Percentiles rank a stretch among this genome's conserved stretches.
These are phyloP conservation scores for Achroia grisella DNA, from an alignment of 1,140 invertebrate species.

Conservation along the genomic window DNA sequence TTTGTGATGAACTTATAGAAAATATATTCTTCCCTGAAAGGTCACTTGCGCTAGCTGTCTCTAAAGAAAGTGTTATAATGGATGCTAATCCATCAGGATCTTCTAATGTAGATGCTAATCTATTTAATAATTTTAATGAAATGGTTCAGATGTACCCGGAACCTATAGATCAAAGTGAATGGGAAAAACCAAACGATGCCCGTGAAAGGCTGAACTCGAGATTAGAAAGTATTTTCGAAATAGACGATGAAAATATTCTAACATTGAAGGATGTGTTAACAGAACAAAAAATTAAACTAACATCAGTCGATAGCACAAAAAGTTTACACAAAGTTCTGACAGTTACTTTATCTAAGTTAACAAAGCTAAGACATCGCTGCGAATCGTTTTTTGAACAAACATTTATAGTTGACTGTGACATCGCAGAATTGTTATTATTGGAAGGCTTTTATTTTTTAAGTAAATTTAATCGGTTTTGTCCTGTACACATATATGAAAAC, in stretches of 20 bases:
- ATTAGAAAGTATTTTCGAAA: conserved; percentile 60
- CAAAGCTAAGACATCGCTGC: conserved; percentile 54
- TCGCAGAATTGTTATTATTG: conserved; percentile 70
- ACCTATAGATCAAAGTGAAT: conserved; percentile 54
- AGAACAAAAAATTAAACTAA: conserved; percentile 62
- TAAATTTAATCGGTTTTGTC: conserved; percentile 75
- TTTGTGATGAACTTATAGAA: conserved; percentile 45
- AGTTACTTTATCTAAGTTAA: conserved; percentile 36
- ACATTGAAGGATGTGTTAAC: conserved; percentile 39
- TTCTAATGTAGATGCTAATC: conserved; percentile 36
- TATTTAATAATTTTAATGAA: conserved; percentile 47
- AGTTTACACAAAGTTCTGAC: conserved; percentile 45
- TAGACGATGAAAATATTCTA: conserved; percentile 56
- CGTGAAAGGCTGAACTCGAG: conserved; percentile 55
- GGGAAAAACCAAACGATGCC: conserved; percentile 63
- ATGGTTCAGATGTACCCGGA: conserved; percentile 51
- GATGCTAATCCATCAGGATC: conserved; percentile 42
- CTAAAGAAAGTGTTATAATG: conserved; percentile 38
- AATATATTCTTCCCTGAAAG: conserved; percentile 12
- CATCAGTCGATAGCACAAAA: conserved; percentile 51
- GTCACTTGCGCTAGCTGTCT: conserved; percentile 16
- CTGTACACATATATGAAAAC: conserved; percentile 72
- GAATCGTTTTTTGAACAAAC: conserved; percentile 73
- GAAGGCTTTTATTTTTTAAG: conserved; percentile 75
- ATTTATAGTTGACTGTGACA: conserved; percentile 64